phyloP scores from a whole-genome alignment of 2,797 vertebrate genomes.

The Gephyroberyx darwinii region DNA sequence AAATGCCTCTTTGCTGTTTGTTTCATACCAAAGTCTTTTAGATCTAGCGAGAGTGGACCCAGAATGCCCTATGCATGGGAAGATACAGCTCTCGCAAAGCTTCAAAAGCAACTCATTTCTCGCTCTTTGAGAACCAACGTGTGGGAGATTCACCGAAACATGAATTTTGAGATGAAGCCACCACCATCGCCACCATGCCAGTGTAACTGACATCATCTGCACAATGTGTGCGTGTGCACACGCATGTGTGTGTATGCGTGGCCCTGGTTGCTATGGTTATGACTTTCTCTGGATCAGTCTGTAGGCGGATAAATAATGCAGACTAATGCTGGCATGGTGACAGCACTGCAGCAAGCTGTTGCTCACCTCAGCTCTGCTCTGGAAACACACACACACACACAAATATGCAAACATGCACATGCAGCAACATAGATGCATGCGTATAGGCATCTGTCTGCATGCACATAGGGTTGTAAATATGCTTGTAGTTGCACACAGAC shows the following conservation, averaged over 20 bases:
- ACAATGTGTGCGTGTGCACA: slow-evolving; percentile 12
- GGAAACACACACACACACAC: slow-evolving; percentile 52
- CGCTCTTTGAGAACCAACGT: slow-evolving; percentile 12
- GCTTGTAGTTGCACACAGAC: neutral
- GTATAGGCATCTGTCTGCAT: neutral
- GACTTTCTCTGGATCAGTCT: slow-evolving; percentile 76
- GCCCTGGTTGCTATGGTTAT: slow-evolving; percentile 84
- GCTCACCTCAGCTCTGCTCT: slow-evolving; percentile 70
- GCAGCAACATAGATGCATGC: slow-evolving; percentile 16
- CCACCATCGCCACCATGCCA: slow-evolving; percentile 5
- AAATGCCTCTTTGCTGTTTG: slow-evolving; percentile 20
- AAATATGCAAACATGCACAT: neutral
- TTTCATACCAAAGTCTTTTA: slow-evolving; percentile 19
- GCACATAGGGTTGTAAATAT: neutral
- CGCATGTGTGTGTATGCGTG: slow-evolving; percentile 29
- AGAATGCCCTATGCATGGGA: slow-evolving; percentile 33
- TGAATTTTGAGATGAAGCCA: slow-evolving; percentile 51
- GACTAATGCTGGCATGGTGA: slow-evolving; percentile 81
- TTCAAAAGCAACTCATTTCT: slow-evolving; percentile 50
- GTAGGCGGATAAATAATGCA: slow-evolving; percentile 85
- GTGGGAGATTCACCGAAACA: slow-evolving; percentile 38
- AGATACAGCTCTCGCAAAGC: slow-evolving; percentile 28
- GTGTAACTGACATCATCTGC: slow-evolving; percentile 39
- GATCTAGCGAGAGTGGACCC: slow-evolving; percentile 11
- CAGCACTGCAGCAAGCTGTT: slow-evolving; percentile 83